These are phyloP conservation scores for Rhynchopsitta pachyrhyncha DNA, from an alignment of 2,113 vertebrate genomes.

Conservation along the genomic window DNA sequence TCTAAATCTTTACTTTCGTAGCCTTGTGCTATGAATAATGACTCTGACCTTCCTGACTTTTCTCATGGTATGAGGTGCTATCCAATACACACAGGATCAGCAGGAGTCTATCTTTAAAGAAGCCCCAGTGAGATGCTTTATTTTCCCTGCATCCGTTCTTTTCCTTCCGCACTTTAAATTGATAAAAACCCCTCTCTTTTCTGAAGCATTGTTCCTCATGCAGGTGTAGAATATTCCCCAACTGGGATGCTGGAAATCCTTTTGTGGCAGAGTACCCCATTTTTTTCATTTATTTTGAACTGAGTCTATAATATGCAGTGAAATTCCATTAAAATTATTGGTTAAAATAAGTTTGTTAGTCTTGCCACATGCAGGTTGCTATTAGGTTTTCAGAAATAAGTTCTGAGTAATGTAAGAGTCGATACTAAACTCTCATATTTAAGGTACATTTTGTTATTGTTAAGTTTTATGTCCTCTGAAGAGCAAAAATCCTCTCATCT, in stretches of 20 bases:
- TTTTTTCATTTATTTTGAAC: neutral
- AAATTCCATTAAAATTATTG: neutral
- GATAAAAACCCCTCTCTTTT: neutral
- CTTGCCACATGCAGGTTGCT: neutral
- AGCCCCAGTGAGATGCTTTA: neutral
- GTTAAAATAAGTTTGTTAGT: neutral
- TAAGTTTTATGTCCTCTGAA: neutral
- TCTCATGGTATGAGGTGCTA: neutral
- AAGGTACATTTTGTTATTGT: neutral
- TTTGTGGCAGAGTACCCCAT: neutral
- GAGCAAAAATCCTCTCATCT: neutral
- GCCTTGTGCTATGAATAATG: neutral
- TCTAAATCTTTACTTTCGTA: slow-evolving; percentile 22
- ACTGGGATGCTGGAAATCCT: neutral
- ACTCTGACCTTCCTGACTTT: slow-evolving; percentile 18
- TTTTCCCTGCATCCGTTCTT: neutral
- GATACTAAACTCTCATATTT: neutral
- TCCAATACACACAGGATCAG: neutral
- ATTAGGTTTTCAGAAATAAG: neutral
- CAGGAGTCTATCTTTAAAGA: neutral
- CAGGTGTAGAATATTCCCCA: neutral
- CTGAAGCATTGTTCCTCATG: rapidly evolving
- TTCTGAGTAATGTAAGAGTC: neutral
- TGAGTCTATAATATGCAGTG: neutral
- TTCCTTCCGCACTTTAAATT: neutral